These are phyloP conservation scores for Oncorhynchus mykiss DNA, from an alignment of 2,113 vertebrate genomes.

Conservation along the genomic window DNA sequence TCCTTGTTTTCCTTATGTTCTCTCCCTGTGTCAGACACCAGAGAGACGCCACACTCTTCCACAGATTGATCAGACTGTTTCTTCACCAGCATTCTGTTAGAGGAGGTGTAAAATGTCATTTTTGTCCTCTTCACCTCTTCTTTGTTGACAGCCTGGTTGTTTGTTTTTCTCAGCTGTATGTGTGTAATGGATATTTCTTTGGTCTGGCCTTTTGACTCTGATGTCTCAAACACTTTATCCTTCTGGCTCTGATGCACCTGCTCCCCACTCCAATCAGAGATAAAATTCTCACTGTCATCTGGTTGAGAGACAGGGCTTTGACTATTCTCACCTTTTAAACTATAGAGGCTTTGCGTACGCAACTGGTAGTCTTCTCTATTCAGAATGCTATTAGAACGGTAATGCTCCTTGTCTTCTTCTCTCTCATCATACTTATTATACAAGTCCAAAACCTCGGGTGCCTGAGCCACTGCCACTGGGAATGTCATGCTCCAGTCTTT, in stretches of 20 bases:
- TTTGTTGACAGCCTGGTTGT: slow-evolving; percentile 31
- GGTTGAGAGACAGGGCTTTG: too few relatives aligned
- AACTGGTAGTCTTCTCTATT: not conserved
- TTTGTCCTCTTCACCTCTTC: slow-evolving; percentile 72
- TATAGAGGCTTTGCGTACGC: too few relatives aligned
- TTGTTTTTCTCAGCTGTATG: slow-evolving; percentile 39
- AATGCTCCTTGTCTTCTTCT: slow-evolving; percentile 29
- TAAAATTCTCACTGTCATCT: too few relatives aligned
- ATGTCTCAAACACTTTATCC: not conserved
- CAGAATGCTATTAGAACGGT: not conserved
- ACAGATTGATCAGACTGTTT: slow-evolving; percentile 24
- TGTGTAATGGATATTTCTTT: slow-evolving; percentile 56
- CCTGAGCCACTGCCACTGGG: slow-evolving; percentile 32
- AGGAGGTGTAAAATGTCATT: slow-evolving; percentile 69
- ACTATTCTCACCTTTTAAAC: too few relatives aligned
- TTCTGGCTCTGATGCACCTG: not conserved
- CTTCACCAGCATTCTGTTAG: slow-evolving; percentile 43
- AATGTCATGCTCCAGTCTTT: slow-evolving; percentile 64
- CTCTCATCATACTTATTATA: slow-evolving; percentile 34
- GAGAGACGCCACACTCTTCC: not conserved
- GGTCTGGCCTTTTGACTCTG: slow-evolving; percentile 4
- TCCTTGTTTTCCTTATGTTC: not conserved
- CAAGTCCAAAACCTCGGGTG: slow-evolving; percentile 33
- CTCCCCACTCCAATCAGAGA: rapidly evolving
- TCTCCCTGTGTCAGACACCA: slow-evolving; percentile 1